Base-by-base conservation (phyloP, 2,888 invertebrate species). In the Zaprionus lineosus region DNA sequence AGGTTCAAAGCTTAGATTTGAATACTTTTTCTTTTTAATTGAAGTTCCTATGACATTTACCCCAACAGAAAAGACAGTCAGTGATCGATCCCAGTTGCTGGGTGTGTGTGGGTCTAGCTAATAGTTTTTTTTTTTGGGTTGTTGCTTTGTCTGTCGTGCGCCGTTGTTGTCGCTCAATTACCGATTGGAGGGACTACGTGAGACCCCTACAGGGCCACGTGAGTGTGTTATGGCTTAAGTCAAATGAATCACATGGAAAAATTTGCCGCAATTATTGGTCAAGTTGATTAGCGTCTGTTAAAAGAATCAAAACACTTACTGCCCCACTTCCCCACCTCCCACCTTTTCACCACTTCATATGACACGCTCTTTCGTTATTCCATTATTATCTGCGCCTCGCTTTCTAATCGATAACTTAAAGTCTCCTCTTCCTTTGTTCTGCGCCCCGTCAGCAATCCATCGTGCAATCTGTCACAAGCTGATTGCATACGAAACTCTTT, bases 121-220 rank as follows among this genome's bases (percentile, higher is more conserved):
- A n/a, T n/a, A n/a, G n/a, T n/a, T n/a, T n/a, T 21, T 5, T 21
- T 24, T 24, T 24, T 2, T 24, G n/a, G n/a, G 24, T 24, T 24
- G n/a, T 24, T 24, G 24, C 4, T 24, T 6, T 24, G 8, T 24
- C n/a, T 24, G 24, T 47, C 51, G 43, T 57, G 58, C 52, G 76
- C 51, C 63, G 59, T 55, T 69, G 39, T 44, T 68, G 59, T 55
- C 74, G 39, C 48, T 72, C 51, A 62, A 67, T 74, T 77, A 79
- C 41, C 18, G 12, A 3, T 12, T 9, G 8, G n/a, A 2, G n/a
- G 6, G 7, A 11, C 11, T n/a, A 46, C 24, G 24, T 24, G 24
- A 24, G 24, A 2, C n/a, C 1, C 8, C 8, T 2, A 7, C 24
- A 24, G 24, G 7, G 1, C 47, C 66, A 67, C 65, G 57, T 66